Evolutionary conservation across 2,888 invertebrate species (phyloP).

Genomic region (Barypeithes pellucidus): DNA sequence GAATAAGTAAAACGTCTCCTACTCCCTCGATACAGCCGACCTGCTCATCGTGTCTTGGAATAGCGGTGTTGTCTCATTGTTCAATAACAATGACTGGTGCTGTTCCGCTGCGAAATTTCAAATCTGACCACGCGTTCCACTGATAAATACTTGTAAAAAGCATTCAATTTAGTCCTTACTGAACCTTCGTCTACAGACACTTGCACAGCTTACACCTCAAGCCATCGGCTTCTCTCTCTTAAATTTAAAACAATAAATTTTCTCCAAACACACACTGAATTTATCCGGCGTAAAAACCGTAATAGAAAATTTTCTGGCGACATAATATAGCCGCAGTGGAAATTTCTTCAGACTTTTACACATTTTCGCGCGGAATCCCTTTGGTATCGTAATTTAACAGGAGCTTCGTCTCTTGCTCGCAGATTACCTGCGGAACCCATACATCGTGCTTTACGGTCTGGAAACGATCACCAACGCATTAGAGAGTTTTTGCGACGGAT

Average conservation of each 20-base stretch:
- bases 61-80: no score
- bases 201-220: background rate
- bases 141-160: no score
- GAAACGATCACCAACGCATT: constrained; percentile 62
- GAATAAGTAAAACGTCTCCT: no score
- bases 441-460: constrained; percentile 63
- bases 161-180: no score
- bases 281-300: background rate
- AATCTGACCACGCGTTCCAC: no score
- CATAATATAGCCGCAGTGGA: constrained; percentile 22
- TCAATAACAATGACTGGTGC: no score
- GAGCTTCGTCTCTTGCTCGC: constrained; percentile 30
- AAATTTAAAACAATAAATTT: constrained; percentile 10
- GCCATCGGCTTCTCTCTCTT: background rate
- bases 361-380: constrained; percentile 41
- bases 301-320: constrained; percentile 25
- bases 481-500: constrained; percentile 34
- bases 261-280: background rate
- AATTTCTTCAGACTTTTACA: constrained; percentile 45
- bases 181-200: background rate
- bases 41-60: no score
- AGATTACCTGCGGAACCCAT: constrained; percentile 62
- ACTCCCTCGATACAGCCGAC: no score
- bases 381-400: constrained; percentile 46
- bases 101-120: no score